Conservation (phyloP, 2,797 vertebrate species). For the Leptatherina wallacei region DNA sequence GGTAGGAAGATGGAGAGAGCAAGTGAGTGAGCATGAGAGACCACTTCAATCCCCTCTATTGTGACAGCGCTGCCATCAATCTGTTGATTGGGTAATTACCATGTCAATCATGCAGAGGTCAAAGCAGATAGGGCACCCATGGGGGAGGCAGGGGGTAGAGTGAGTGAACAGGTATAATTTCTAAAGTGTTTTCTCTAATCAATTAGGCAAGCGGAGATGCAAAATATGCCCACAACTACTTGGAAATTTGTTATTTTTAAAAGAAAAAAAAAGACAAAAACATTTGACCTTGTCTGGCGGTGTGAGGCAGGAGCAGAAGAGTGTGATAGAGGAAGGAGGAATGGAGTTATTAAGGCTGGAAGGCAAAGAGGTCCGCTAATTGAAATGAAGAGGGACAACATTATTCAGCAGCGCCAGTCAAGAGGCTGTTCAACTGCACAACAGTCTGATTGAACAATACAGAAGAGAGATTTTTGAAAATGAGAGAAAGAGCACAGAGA, state of each 20-base stretch:
- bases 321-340: constrained; percentile 40
- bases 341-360: constrained; percentile 71
- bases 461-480: constrained; percentile 71
- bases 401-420: constrained; percentile 89
- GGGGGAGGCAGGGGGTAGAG: constrained; percentile 51
- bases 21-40: constrained; percentile 53
- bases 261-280: constrained; percentile 5
- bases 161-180: constrained; percentile 76
- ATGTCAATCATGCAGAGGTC: constrained; percentile 87
- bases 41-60: constrained; percentile 84
- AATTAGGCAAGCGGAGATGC: constrained; percentile 65
- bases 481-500: constrained; percentile 51
- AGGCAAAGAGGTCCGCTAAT: constrained; percentile 88
- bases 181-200: constrained; percentile 72
- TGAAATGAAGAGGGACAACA: constrained; percentile 92
- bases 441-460: constrained; percentile 88
- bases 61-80: constrained; percentile 85
- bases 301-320: constrained; percentile 16
- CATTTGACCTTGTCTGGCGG: constrained; percentile 62
- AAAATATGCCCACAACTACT: constrained; percentile 56
- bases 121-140: constrained; percentile 79
- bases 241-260: neutral
- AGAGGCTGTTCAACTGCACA: constrained; percentile 90
- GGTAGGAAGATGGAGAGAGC: constrained; percentile 33
- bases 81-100: constrained; percentile 87